Conservation (phyloP, 1,140 invertebrate species). For the Drosophila ambigua region DNA sequence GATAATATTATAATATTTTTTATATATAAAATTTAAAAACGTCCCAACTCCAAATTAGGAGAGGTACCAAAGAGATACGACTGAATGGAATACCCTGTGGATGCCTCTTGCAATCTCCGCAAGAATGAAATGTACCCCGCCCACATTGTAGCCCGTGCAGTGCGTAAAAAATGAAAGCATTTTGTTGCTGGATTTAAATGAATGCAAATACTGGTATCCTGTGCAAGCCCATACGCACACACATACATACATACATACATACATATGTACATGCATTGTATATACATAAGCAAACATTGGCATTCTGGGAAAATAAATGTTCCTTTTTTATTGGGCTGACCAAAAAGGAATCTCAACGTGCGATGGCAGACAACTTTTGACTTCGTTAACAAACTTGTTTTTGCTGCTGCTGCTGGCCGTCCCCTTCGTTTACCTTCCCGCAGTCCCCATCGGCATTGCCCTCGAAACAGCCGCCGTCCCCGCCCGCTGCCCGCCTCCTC, state of each 20-base stretch:
- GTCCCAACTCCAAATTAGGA: too few relatives aligned
- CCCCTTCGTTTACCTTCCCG: too few relatives aligned
- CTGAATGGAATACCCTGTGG: too few relatives aligned
- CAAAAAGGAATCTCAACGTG: constrained; percentile 2
- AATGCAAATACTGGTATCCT: not conserved
- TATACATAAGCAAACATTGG: not conserved
- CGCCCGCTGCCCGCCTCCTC: not conserved
- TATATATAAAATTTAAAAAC: too few relatives aligned
- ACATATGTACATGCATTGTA: too few relatives aligned
- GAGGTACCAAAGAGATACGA: too few relatives aligned
- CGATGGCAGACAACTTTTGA: constrained; percentile 20
- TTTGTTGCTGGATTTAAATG: constrained; percentile 10
- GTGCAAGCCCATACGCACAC: not conserved
- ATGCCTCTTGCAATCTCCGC: too few relatives aligned
- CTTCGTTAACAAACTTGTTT: constrained; percentile 52
- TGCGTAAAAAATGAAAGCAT: constrained; percentile 6
- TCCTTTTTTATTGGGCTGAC: constrained; percentile 10
- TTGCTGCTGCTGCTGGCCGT: constrained; percentile 6
- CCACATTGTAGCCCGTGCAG: too few relatives aligned
- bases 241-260: not conserved
- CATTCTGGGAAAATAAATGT: constrained; percentile 28
- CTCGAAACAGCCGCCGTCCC: too few relatives aligned
- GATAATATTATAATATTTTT: too few relatives aligned
- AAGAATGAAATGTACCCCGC: too few relatives aligned
- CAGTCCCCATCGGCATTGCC: too few relatives aligned